Evolutionary conservation across 2,888 invertebrate species (phyloP).

Genomic region (Rotaria magnacalcarata): DNA sequence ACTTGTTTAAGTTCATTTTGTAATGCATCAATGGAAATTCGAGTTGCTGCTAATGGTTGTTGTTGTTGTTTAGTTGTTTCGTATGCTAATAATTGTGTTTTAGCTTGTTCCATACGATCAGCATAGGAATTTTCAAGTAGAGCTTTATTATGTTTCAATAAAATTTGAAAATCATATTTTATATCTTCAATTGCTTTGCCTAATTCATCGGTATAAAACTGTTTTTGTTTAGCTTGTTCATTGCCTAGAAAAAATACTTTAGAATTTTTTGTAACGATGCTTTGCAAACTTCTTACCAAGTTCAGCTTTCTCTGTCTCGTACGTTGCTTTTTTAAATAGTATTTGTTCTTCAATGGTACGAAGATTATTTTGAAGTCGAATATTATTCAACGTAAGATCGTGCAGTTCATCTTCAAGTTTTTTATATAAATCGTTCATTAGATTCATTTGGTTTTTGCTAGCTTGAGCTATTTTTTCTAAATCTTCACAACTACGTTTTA

Average conservation of each 20-base stretch:
- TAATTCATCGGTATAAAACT: not conserved
- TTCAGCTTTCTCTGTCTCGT: not conserved
- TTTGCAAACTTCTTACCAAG: not conserved
- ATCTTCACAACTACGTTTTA: not conserved
- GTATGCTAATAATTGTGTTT: not conserved
- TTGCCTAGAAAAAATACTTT: not conserved
- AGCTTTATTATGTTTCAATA: not conserved
- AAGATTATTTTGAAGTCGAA: not conserved
- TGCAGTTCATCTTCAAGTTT: conserved; percentile 13
- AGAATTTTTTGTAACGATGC: no score
- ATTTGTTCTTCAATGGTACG: not conserved
- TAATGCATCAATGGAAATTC: not conserved
- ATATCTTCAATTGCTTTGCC: not conserved
- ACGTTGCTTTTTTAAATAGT: not conserved
- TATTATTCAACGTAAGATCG: not conserved
- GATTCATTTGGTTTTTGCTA: not conserved
- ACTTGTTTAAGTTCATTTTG: not conserved
- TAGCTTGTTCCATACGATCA: not conserved
- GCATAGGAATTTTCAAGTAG: not conserved
- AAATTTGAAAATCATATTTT: not conserved
- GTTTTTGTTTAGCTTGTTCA: not conserved
- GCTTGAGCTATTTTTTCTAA: not conserved
- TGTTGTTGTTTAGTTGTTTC: not conserved
- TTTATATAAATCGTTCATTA: conserved; percentile 3
- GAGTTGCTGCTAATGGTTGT: not conserved